These are phyloP conservation scores for Desoria tigrina DNA, from an alignment of 2,888 invertebrate genomes.

Conservation along the genomic window DNA sequence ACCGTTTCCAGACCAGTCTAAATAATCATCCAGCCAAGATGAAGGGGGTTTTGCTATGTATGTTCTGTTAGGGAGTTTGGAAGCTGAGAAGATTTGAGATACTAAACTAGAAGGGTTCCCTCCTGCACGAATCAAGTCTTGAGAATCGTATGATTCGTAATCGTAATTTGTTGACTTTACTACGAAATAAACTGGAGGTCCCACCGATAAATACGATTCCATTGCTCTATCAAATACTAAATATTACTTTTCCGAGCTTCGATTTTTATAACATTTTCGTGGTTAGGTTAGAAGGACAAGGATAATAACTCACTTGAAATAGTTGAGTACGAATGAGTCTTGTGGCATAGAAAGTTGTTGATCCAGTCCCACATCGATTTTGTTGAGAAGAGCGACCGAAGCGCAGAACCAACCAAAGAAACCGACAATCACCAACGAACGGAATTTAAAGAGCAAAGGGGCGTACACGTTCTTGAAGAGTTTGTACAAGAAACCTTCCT, in stretches of 20 bases:
- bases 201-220: constrained; percentile 76
- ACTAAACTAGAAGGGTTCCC: constrained; percentile 43
- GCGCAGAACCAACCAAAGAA: constrained; percentile 91
- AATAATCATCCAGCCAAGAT: constrained; percentile 93
- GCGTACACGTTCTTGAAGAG: constrained; percentile 85
- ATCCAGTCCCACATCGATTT: constrained; percentile 90
- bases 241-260: neutral
- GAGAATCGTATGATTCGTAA: constrained; percentile 64
- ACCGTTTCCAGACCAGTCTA: constrained; percentile 73
- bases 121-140: constrained; percentile 43
- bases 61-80: constrained; percentile 61
- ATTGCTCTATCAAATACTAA: constrained; percentile 33
- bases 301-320: constrained; percentile 67
- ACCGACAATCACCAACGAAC: constrained; percentile 74
- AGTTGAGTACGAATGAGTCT: constrained; percentile 92
- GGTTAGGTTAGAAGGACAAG: constrained; percentile 9
- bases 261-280: neutral
- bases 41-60: constrained; percentile 74
- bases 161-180: constrained; percentile 70
- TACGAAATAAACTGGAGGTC: constrained; percentile 92
- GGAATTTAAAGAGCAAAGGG: constrained; percentile 77
- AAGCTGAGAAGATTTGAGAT: constrained; percentile 48
- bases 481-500: constrained; percentile 67
- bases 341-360: constrained; percentile 97
- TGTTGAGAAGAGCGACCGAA: constrained; percentile 83